These are phyloP conservation scores for Syrmaticus mikado DNA, from an alignment of 2,113 vertebrate genomes.

Conservation along the genomic window DNA sequence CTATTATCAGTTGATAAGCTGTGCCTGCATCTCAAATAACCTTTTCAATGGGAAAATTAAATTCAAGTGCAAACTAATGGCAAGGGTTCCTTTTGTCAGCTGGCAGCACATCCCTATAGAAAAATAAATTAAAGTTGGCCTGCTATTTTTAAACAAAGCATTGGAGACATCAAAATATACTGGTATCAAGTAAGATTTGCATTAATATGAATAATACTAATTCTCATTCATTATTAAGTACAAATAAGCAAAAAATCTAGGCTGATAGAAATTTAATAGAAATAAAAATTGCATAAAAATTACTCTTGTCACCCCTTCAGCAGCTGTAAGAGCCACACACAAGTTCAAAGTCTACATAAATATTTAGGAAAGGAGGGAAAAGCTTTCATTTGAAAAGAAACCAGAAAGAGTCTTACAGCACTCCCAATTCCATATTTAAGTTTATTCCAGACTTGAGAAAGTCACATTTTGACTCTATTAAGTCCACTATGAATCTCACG, in stretches of 20 bases:
- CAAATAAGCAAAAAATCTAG: neutral
- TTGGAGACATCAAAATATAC: neutral
- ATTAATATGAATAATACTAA: neutral
- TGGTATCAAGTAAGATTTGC: neutral
- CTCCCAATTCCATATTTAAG: neutral
- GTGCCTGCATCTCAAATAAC: neutral
- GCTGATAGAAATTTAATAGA: fast-evolving
- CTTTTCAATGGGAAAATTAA: neutral
- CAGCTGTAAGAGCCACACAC: neutral
- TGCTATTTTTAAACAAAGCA: neutral
- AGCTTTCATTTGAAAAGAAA: neutral
- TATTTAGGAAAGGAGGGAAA: neutral
- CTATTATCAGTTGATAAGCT: neutral
- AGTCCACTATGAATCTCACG: neutral
- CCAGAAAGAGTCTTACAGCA: neutral
- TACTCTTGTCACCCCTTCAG: neutral
- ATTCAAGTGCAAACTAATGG: neutral
- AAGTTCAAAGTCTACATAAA: neutral
- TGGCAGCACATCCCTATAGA: neutral
- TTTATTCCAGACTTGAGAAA: neutral
- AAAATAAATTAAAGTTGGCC: neutral
- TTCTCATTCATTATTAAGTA: neutral
- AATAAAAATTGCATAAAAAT: neutral
- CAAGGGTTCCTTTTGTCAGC: neutral
- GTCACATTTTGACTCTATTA: neutral